These are phyloP conservation scores for Bathynomus jamesi DNA, from an alignment of 1,140 invertebrate species.

Conservation along the genomic window DNA sequence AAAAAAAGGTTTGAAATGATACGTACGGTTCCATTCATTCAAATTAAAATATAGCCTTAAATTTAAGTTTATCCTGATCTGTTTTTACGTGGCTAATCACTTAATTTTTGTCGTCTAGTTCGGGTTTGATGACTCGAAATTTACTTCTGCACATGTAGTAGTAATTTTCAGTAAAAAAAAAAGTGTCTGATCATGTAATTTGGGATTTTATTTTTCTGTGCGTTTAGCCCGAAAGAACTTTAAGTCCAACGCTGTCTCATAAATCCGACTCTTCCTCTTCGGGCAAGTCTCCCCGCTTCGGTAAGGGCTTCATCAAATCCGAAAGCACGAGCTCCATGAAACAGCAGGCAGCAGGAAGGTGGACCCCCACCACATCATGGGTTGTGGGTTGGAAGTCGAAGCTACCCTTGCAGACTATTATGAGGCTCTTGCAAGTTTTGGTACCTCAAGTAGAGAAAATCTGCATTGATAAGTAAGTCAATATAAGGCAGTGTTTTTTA, in stretches of 20 bases:
- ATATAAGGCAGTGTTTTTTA: too few relatives aligned
- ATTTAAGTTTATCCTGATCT: too few relatives aligned
- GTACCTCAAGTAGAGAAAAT: conserved; percentile 99
- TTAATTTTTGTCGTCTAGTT: too few relatives aligned
- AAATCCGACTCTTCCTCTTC: conserved; percentile 11
- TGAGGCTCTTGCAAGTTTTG: conserved; percentile 93
- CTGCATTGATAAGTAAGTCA: conserved; percentile 91
- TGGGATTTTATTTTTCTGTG: not conserved
- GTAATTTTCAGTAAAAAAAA: too few relatives aligned
- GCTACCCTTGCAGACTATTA: conserved; percentile 95
- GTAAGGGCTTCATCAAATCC: not conserved
- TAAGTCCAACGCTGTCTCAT: conserved; percentile 13
- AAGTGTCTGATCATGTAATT: too few relatives aligned
- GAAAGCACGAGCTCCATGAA: not conserved
- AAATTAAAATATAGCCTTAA: too few relatives aligned
- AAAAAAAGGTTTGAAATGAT: too few relatives aligned
- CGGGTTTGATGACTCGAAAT: too few relatives aligned
- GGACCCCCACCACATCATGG: conserved; percentile 87
- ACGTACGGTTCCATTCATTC: too few relatives aligned
- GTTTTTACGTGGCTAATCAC: too few relatives aligned
- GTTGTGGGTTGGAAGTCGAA: conserved; percentile 94
- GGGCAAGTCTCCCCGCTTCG: not conserved
- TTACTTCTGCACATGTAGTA: too few relatives aligned
- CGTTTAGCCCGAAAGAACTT: conserved; percentile 6
- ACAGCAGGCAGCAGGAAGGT: conserved; percentile 43